A percentile compares a stretch with the other conserved stretches of the same genome.
Conservation (phyloP, 2,888 invertebrate genomes). For the Steinernema scapterisci region DNA sequence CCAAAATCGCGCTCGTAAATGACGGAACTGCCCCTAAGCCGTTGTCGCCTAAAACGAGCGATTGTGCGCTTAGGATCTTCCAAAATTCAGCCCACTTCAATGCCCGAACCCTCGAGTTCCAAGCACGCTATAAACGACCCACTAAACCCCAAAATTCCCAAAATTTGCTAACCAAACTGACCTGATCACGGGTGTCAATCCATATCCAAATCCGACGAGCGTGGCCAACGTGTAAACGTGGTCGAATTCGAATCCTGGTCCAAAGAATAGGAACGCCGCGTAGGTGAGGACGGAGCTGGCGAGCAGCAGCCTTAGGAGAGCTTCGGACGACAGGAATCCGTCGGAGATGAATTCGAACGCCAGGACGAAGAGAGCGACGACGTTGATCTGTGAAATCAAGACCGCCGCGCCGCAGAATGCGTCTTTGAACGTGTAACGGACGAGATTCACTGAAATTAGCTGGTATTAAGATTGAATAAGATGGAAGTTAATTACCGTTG, state of each 20-base stretch:
- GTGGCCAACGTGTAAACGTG: constrained; percentile 81
- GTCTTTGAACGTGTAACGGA: constrained; percentile 77
- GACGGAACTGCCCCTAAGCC: too few species aligned
- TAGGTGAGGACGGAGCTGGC: constrained; percentile 14
- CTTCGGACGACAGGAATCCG: constrained; percentile 29
- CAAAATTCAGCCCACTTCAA: not conserved
- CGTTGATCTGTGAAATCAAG: constrained; percentile 80
- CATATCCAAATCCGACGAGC: constrained; percentile 83
- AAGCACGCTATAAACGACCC: too few species aligned
- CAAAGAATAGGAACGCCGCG: not conserved
- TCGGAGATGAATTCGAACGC: constrained; percentile 66
- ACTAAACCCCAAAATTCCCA: too few species aligned
- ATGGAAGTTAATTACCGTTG: constrained; percentile 73
- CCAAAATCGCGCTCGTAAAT: too few species aligned
- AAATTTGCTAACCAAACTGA: too few species aligned
- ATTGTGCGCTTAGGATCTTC: not conserved
- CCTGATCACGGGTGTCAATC: constrained; percentile 81
- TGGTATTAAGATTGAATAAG: not conserved
- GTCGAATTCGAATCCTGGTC: constrained; percentile 58
- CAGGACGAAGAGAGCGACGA: constrained; percentile 66
- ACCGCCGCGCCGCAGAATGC: constrained; percentile 79
- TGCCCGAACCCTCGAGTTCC: too few species aligned
- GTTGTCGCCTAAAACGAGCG: too few species aligned
- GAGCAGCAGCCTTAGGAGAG: constrained; percentile 33
- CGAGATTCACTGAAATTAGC: constrained; percentile 74